A percentile compares a stretch with the other conserved stretches of the same genome.
Conservation (phyloP, 2,797 vertebrate genomes). For the Tachyglossus aculeatus region DNA sequence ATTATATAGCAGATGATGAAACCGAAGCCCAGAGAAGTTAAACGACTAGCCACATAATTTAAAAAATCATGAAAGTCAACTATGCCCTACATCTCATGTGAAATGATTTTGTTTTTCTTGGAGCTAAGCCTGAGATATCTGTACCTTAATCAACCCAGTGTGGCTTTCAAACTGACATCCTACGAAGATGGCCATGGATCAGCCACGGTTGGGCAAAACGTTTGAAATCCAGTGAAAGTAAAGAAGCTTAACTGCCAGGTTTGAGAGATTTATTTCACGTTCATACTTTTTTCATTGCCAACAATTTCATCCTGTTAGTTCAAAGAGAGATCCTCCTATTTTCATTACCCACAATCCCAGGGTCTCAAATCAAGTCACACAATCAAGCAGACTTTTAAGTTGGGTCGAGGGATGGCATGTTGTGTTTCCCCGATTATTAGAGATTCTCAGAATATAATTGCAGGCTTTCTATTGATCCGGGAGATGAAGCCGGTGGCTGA, state of each 20-base stretch:
- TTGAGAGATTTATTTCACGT: conserved; percentile 5
- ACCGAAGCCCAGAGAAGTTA: too few relatives aligned
- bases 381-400: background rate
- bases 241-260: background rate
- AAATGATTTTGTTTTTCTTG: conserved; percentile 27
- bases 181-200: background rate
- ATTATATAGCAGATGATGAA: too few relatives aligned
- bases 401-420: background rate
- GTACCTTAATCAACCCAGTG: conserved; percentile 33
- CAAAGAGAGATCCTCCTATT: background rate
- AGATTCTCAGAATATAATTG: background rate
- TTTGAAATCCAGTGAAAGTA: background rate
- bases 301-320: background rate
- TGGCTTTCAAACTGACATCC: conserved; percentile 1
- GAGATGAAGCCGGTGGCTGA: background rate
- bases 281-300: background rate
- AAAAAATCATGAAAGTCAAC: background rate
- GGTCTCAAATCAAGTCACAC: background rate
- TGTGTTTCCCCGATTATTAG: conserved; percentile 2
- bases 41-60: too few relatives aligned
- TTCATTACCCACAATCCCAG: background rate
- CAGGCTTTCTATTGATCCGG: background rate
- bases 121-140: conserved; percentile 41
- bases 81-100: background rate
- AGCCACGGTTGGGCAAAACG: accelerated